Conservation (phyloP, 2,113 vertebrate species). For the Lamprotornis superbus region DNA sequence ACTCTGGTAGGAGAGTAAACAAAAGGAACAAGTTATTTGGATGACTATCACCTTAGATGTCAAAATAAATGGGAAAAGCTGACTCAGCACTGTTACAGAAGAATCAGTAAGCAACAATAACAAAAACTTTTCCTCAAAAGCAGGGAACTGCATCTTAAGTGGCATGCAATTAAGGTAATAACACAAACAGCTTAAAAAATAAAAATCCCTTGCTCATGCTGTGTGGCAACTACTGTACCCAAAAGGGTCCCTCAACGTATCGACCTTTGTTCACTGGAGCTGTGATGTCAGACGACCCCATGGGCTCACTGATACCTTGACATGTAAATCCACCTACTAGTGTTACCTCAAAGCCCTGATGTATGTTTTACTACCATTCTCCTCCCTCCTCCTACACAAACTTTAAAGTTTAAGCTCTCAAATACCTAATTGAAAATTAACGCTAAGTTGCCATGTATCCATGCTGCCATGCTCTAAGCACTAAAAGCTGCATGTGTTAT, state of each 20-base stretch:
- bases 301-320: not conserved
- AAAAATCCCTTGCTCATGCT: rapidly evolving
- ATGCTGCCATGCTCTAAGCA: not conserved
- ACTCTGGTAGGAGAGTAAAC: not conserved
- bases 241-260: not conserved
- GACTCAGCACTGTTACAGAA: not conserved
- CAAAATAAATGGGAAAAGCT: not conserved
- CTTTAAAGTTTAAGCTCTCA: not conserved
- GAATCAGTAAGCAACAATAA: not conserved
- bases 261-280: not conserved
- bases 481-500: not conserved
- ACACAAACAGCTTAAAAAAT: not conserved
- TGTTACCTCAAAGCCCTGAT: not conserved
- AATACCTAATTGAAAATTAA: not conserved
- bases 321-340: not conserved
- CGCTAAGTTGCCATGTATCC: rapidly evolving
- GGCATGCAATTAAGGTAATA: not conserved
- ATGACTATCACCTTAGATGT: not conserved
- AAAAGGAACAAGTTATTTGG: not conserved
- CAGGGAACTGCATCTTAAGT: not conserved
- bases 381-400: not conserved
- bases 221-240: not conserved
- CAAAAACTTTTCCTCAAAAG: not conserved
- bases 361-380: not conserved
- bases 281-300: rapidly evolving